Percentiles rank a stretch among this genome's conserved stretches.
Conservation (phyloP, 2,888 invertebrate species). For the Stenurella melanura region DNA sequence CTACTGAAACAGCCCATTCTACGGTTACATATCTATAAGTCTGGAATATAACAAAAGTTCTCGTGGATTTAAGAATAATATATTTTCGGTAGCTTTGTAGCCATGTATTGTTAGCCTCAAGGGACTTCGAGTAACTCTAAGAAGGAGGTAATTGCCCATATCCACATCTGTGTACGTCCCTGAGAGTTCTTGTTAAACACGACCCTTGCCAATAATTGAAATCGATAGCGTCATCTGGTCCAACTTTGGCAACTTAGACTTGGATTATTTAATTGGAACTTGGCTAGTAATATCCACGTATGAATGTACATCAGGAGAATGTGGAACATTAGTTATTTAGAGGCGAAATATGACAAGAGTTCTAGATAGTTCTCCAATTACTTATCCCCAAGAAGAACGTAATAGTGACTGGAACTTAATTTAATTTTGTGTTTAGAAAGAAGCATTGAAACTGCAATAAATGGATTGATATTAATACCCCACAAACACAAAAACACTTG, state of each 20-base stretch:
- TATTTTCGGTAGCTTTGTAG: no score
- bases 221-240: constrained; percentile 7
- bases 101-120: background rate
- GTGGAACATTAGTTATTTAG: background rate
- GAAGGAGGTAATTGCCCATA: background rate
- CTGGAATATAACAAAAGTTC: no score
- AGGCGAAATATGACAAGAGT: background rate
- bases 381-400: background rate
- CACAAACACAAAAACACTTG: no score
- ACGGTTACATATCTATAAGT: no score
- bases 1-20: no score
- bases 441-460: no score
- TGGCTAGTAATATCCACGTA: background rate
- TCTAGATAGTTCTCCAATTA: background rate
- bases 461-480: no score
- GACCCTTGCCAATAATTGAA: constrained; percentile 1
- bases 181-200: background rate
- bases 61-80: no score
- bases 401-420: no score
- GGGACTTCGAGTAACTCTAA: background rate
- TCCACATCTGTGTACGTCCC: background rate
- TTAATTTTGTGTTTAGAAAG: no score
- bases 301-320: background rate
- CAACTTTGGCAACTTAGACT: background rate
- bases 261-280: background rate